A percentile compares a stretch with the other conserved stretches of the same genome.
These are phyloP conservation scores for Diabrotica balteata DNA, from an alignment of 2,888 invertebrate species.

Conservation along the genomic window DNA sequence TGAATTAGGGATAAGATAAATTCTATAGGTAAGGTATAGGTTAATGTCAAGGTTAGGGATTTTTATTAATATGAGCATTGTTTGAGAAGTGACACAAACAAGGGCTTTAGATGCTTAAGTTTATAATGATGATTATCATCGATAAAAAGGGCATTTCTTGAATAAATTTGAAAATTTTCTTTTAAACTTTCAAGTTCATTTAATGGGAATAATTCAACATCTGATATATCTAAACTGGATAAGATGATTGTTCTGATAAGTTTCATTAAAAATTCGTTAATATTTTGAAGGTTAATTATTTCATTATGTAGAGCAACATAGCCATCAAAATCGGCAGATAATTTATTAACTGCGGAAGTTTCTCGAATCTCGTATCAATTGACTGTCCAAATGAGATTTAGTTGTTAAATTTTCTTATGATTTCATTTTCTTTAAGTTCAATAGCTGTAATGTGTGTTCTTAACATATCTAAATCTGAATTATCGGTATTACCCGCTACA, in stretches of 20 bases:
- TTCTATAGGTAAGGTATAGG: neutral
- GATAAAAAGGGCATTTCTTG: neutral
- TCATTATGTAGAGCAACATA: no score
- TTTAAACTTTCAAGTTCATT: neutral
- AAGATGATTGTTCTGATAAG: neutral
- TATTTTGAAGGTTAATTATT: no score
- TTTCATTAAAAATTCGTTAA: no score
- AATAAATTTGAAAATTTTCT: neutral
- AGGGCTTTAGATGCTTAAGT: neutral
- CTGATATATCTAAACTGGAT: neutral
- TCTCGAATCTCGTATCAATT: no score
- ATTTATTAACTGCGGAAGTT: no score
- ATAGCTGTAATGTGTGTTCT: neutral
- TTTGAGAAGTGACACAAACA: neutral
- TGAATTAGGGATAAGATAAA: no score
- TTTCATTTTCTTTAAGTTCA: neutral
- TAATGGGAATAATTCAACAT: neutral
- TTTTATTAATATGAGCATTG: neutral
- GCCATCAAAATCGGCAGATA: no score
- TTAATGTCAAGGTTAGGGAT: neutral
- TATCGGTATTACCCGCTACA: no score
- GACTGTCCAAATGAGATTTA: neutral
- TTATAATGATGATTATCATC: neutral
- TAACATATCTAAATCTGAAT: neutral
- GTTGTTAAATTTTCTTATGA: neutral